A percentile compares a stretch with the other conserved stretches of the same genome.
phyloP scores from a whole-genome alignment of 2,797 vertebrate species.

The Arrhamphus sclerolepis region DNA sequence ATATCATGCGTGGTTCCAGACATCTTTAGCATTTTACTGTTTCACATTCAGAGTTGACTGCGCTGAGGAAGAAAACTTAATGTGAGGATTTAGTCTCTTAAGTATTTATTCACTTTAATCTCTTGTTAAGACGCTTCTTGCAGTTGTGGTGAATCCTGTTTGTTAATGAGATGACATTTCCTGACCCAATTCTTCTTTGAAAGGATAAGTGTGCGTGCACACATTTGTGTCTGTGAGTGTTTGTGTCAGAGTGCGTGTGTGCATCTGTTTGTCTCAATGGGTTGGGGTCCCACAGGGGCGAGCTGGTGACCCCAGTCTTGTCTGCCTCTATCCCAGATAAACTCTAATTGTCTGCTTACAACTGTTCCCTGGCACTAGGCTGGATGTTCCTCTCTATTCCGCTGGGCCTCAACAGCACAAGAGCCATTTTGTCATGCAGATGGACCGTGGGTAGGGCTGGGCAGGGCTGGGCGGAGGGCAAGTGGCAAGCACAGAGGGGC shows the following conservation, averaged over 20 bases:
- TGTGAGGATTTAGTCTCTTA: slow-evolving; percentile 11
- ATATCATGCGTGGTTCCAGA: background rate
- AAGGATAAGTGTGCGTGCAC: slow-evolving; percentile 68
- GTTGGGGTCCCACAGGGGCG: slow-evolving; percentile 77
- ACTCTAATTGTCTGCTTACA: slow-evolving; percentile 90
- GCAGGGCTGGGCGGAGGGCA: slow-evolving; percentile 78
- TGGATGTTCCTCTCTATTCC: slow-evolving; percentile 85
- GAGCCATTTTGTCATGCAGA: slow-evolving; percentile 88
- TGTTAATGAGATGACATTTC: slow-evolving; percentile 79
- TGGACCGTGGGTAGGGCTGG: slow-evolving; percentile 75
- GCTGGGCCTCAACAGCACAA: slow-evolving; percentile 82
- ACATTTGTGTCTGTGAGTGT: slow-evolving; percentile 58
- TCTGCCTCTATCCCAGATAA: slow-evolving; percentile 87
- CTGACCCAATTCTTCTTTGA: slow-evolving; percentile 68
- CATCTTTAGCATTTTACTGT: slow-evolving; percentile 18
- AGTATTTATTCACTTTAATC: slow-evolving; percentile 59
- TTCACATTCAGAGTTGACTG: background rate
- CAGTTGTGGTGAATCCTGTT: slow-evolving; percentile 68
- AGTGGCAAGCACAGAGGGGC: slow-evolving; percentile 88
- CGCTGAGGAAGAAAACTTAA: slow-evolving; percentile 24
- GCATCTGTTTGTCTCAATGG: slow-evolving; percentile 83
- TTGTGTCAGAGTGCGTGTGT: slow-evolving; percentile 62
- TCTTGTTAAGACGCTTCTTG: slow-evolving; percentile 31
- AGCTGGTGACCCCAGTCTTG: slow-evolving; percentile 85
- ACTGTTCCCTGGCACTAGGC: slow-evolving; percentile 85